phyloP scores from a whole-genome alignment of 2,888 invertebrate species.

The Eupithecia subfuscata region DNA sequence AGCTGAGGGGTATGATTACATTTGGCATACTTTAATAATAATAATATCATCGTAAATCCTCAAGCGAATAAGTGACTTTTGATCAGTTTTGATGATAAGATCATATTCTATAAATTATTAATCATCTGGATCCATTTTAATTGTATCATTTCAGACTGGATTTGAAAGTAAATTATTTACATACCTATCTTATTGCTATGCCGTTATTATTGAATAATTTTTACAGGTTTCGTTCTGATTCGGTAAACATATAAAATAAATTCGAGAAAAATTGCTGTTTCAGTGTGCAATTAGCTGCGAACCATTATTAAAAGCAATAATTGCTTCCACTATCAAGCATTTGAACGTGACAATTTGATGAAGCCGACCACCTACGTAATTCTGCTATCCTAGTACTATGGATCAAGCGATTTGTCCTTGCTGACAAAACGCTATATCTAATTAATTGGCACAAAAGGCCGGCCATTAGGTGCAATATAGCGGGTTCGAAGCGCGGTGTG shows the following conservation, averaged over 20 bases:
- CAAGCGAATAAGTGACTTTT: background rate
- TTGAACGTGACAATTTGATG: conserved; percentile 48
- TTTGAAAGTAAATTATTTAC: conserved; percentile 6
- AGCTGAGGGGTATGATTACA: background rate
- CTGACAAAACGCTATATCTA: conserved; percentile 6
- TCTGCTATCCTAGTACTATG: conserved; percentile 40
- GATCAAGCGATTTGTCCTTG: conserved; percentile 26
- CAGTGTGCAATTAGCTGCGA: background rate
- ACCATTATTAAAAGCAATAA: background rate
- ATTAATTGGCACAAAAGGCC: conserved; percentile 23
- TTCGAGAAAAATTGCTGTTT: background rate
- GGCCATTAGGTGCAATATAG: background rate
- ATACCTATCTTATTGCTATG: conserved; percentile 1
- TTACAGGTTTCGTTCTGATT: background rate
- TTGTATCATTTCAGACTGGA: background rate
- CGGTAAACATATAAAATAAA: background rate
- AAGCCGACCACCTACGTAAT: conserved; percentile 49
- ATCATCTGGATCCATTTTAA: background rate
- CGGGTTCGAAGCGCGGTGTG: too few relatives aligned
- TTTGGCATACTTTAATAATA: background rate
- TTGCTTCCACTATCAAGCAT: conserved; percentile 9
- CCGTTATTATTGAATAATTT: background rate
- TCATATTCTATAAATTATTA: background rate
- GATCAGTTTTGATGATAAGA: background rate
- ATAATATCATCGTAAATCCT: background rate